Conservation (phyloP, 2,797 vertebrate genomes). For the Heteromormyrus szaboi region DNA sequence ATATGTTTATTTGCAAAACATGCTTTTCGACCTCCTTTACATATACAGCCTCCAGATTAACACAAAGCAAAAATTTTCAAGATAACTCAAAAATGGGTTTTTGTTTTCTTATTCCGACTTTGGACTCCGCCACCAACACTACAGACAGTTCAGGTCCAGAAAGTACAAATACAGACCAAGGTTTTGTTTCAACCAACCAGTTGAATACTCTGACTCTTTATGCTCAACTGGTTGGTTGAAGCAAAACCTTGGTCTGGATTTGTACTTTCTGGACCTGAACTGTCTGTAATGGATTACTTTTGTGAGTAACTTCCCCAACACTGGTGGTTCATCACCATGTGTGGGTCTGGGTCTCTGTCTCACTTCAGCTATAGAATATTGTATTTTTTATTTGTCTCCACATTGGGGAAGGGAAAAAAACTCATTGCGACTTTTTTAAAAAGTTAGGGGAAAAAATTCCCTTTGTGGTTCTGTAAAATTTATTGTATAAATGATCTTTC, state of each 20-base stretch:
- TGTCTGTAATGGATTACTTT: background rate
- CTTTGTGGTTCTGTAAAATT: constrained; percentile 35
- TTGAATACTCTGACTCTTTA: background rate
- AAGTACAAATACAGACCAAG: background rate
- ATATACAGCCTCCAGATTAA: background rate
- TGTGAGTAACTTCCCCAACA: background rate
- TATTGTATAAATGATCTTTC: constrained; percentile 49
- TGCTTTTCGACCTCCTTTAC: background rate
- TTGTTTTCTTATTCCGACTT: background rate
- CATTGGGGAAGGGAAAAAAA: constrained; percentile 20
- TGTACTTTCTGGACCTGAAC: background rate
- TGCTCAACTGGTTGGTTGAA: background rate
- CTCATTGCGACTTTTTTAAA: constrained; percentile 21
- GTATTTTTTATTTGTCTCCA: background rate
- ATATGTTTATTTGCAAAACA: background rate
- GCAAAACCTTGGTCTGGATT: background rate
- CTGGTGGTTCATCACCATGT: background rate
- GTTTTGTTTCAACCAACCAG: background rate
- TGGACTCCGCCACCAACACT: background rate
- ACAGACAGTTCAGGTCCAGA: background rate
- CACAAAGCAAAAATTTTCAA: background rate
- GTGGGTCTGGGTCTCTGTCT: background rate
- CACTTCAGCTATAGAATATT: background rate
- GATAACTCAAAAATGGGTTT: background rate
- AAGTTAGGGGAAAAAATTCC: constrained; percentile 40